Evolutionary conservation across 1,140 invertebrate species (phyloP), one percentile per base, ranked within the genome.

Genomic region (Ceratina japonica): DNA sequence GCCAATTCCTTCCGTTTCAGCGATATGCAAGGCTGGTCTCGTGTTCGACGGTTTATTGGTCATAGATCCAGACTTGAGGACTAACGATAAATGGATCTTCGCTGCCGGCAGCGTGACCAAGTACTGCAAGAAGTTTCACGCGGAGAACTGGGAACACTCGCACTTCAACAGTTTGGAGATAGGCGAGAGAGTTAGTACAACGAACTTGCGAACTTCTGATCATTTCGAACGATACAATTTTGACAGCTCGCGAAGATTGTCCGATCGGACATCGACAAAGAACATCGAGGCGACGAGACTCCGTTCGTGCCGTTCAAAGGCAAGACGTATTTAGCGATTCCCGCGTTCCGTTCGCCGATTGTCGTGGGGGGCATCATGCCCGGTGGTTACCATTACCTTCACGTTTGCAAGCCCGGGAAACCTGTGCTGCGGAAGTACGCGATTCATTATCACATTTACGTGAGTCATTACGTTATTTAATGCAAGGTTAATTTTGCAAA

Each of bases 11-110:
- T 24, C 16, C 64, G 15, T 82, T 91, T n/a, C 85, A 94, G 95
- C 95, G 16, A 94, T 96, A 79, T 94, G 93, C 62, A 92, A 94
- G 75, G 92, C 94, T 20, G 95, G 95, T 49, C 87, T 97, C 12
- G 94, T 96, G 3, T 97, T 95, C 90, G 95, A 96, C 86, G 95
- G 94, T 51, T 93, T 94, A 16, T 86, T 97, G 44, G 94, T 97
- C 2, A 95, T 97, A 58, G 94, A 95, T 82, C 89, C 93, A 0
- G 88, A 94, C 27, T 96, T 94, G 85, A 92, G 94, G 58, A 97
- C 96, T 0, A 96, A 95, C 89, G 96, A 97, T 87, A 93, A 93
- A 0, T 90, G 90, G 62, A 95, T 97, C 62, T 94, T 94, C 79
- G 96, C 94, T 2, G 96, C 95, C 31, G 96, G 96, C 0, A 92